phyloP scores from a whole-genome alignment of 2,888 invertebrate genomes.

The Brassicogethes aeneus region DNA sequence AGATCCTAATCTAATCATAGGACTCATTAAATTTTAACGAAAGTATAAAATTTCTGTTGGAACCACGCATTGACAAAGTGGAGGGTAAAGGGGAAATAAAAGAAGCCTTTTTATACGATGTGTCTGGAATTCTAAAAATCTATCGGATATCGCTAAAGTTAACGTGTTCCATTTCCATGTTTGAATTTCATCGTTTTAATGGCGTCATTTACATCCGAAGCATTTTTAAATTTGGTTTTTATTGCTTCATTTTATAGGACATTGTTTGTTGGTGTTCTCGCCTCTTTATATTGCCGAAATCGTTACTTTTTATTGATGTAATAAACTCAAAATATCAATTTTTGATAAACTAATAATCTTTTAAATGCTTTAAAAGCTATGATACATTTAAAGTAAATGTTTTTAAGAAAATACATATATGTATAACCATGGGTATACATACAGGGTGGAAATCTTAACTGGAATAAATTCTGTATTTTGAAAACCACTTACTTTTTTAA shows the following conservation, averaged over 20 bases:
- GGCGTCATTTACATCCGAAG: constrained; percentile 12
- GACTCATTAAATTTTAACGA: background rate
- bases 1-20: background rate
- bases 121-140: background rate
- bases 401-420: no score
- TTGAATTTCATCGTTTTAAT: constrained; percentile 10
- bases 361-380: no score
- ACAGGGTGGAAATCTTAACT: no score
- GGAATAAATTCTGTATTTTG: no score
- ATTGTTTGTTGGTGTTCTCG: no score
- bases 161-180: constrained; percentile 10
- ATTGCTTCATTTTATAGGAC: constrained; percentile 7
- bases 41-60: background rate
- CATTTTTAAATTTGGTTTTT: constrained; percentile 10
- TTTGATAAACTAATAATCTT: no score
- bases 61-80: background rate
- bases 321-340: no score
- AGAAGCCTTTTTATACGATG: background rate
- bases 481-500: no score
- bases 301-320: background rate
- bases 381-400: no score
- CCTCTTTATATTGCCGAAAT: no score
- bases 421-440: no score
- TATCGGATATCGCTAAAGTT: background rate
- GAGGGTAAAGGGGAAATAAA: no score